Evolutionary conservation across 2,797 vertebrate species (phyloP).

Genomic region (Hafferia zeledoni): DNA sequence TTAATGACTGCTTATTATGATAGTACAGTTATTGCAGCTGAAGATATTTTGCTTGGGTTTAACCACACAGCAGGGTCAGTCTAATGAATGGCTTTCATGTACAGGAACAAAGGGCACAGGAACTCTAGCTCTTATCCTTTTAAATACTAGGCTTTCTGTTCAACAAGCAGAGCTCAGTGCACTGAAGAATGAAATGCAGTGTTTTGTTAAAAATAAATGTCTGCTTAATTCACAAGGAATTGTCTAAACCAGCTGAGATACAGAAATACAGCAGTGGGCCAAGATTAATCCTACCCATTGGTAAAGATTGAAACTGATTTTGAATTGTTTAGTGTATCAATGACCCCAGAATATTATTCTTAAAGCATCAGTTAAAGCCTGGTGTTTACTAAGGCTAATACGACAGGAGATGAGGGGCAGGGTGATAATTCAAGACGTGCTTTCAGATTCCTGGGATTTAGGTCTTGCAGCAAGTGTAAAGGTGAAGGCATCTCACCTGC

Average conservation of each 20-base stretch:
- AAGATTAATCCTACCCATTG: neutral
- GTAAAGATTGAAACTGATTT: neutral
- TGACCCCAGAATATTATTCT: neutral
- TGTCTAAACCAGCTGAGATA: neutral
- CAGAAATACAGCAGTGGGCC: neutral
- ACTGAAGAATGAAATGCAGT: neutral
- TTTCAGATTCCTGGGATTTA: neutral
- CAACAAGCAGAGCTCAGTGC: neutral
- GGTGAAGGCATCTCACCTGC: neutral
- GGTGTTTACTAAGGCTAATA: neutral
- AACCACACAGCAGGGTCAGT: neutral
- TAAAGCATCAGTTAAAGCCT: neutral
- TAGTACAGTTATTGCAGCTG: neutral
- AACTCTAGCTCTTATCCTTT: neutral
- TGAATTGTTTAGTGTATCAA: neutral
- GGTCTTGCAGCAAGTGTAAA: neutral
- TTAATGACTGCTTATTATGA: neutral
- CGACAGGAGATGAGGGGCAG: neutral
- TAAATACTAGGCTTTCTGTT: constrained; percentile 2
- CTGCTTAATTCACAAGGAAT: neutral
- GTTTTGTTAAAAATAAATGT: neutral
- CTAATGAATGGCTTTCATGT: constrained; percentile 39
- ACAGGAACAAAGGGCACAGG: neutral
- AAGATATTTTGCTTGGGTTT: constrained; percentile 34
- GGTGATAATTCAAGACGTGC: neutral